phyloP scores from a whole-genome alignment of 2,113 vertebrate species.

The Dicaeum eximium region DNA sequence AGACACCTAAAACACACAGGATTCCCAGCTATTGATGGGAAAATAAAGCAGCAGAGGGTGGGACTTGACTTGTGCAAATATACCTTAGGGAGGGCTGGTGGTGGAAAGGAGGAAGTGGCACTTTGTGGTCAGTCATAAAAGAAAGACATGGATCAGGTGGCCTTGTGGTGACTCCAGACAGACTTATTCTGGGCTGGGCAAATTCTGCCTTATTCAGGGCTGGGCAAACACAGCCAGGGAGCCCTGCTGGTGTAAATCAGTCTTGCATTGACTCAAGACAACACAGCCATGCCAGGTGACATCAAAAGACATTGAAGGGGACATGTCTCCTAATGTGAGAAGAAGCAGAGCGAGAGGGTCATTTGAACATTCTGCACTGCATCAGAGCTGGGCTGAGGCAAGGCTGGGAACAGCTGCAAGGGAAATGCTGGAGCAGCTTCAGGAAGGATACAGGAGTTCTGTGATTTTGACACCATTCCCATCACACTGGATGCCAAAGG shows the following conservation, averaged over 20 bases:
- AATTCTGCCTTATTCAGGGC: neutral
- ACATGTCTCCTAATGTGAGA: neutral
- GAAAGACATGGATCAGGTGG: neutral
- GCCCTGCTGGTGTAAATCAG: neutral
- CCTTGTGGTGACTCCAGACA: neutral
- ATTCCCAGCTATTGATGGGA: neutral
- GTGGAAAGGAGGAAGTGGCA: neutral
- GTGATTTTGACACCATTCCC: neutral
- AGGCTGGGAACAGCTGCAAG: neutral
- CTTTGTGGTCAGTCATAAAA: neutral
- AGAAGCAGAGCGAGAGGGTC: neutral
- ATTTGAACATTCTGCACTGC: neutral
- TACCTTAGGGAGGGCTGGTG: neutral
- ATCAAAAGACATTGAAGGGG: neutral
- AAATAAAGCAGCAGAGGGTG: neutral
- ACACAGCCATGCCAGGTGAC: neutral
- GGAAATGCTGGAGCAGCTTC: conserved; percentile 7
- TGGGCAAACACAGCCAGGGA: neutral
- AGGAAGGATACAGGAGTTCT: neutral
- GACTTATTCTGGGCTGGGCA: neutral
- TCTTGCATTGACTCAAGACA: neutral
- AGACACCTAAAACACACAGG: neutral
- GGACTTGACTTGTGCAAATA: conserved; percentile 5
- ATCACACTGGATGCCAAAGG: neutral
- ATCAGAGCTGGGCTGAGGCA: neutral